Evolutionary conservation across 2,888 invertebrate genomes (phyloP).

Genomic region (Parapristionchus giblindavisi): DNA sequence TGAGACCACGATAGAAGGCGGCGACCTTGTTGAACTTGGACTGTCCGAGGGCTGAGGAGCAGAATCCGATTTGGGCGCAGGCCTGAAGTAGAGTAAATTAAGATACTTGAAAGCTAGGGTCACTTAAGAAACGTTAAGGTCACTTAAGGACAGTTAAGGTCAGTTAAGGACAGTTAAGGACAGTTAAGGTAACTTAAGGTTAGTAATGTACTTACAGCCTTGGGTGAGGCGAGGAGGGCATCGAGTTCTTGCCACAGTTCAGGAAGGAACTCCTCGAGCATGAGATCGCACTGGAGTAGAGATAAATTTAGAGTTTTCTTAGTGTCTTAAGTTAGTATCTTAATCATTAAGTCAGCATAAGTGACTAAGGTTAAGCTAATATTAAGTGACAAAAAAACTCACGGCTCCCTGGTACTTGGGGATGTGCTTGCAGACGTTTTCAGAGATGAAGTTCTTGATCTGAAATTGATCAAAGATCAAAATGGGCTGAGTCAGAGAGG

Average conservation of each 20-base stretch:
- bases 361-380: too few relatives aligned
- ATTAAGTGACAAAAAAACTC: conserved; percentile 26
- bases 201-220: conserved; percentile 45
- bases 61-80: conserved; percentile 46
- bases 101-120: not conserved
- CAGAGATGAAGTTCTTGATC: conserved; percentile 47
- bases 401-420: conserved; percentile 63
- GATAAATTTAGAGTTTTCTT: too few relatives aligned
- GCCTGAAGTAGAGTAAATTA: conserved; percentile 38
- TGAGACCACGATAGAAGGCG: conserved; percentile 25
- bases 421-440: conserved; percentile 60
- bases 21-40: conserved; percentile 33
- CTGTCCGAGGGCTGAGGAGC: conserved; percentile 17
- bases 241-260: conserved; percentile 65
- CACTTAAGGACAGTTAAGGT: not conserved
- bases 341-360: not conserved
- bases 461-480: not conserved
- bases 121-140: not conserved
- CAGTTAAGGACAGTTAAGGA: conserved; percentile 6
- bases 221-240: conserved; percentile 57
- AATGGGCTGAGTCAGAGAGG: not conserved
- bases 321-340: not conserved
- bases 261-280: conserved; percentile 66
- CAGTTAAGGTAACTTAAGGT: not conserved
- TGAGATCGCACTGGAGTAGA: conserved; percentile 59